phyloP scores from a whole-genome alignment of 1,140 invertebrate genomes.

The Tetragnatha versicolor region DNA sequence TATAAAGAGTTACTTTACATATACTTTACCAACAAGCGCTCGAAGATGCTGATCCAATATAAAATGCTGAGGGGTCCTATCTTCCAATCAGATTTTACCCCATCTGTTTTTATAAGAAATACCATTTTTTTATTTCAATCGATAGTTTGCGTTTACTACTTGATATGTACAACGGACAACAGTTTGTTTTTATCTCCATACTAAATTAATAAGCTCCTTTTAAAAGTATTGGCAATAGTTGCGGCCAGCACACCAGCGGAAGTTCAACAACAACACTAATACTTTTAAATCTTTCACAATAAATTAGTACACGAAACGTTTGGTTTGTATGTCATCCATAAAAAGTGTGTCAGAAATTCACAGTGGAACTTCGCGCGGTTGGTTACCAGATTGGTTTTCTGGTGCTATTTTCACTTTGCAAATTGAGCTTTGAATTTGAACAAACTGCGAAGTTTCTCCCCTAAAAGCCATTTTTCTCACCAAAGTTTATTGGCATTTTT shows the following conservation, averaged over 20 bases:
- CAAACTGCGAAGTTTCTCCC: no score
- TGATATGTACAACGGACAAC: slow-evolving; percentile 54
- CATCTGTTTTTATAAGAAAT: slow-evolving; percentile 22
- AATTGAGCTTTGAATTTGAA: slow-evolving; percentile 7
- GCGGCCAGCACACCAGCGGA: slow-evolving; percentile 20
- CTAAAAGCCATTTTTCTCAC: no score
- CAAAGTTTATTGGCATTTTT: no score
- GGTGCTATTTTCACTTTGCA: neutral
- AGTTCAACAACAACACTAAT: slow-evolving; percentile 35
- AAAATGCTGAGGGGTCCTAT: slow-evolving; percentile 17
- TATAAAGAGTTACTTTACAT: no score
- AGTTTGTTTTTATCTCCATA: slow-evolving; percentile 21
- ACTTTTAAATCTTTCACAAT: slow-evolving; percentile 36
- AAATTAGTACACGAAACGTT: slow-evolving; percentile 21
- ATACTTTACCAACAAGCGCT: no score
- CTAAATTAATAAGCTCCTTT: slow-evolving; percentile 54
- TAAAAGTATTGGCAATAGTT: slow-evolving; percentile 53
- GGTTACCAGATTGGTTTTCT: slow-evolving; percentile 42
- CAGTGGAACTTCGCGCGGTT: slow-evolving; percentile 17
- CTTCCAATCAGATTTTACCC: slow-evolving; percentile 10
- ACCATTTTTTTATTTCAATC: slow-evolving; percentile 10
- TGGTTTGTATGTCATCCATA: neutral
- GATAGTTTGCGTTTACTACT: slow-evolving; percentile 15
- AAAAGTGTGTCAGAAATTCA: neutral
- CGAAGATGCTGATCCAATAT: no score